Evolutionary conservation across 1,140 invertebrate genomes (phyloP), one percentile per base, ranked within the genome.

Genomic region (Papilio polyxenes): DNA sequence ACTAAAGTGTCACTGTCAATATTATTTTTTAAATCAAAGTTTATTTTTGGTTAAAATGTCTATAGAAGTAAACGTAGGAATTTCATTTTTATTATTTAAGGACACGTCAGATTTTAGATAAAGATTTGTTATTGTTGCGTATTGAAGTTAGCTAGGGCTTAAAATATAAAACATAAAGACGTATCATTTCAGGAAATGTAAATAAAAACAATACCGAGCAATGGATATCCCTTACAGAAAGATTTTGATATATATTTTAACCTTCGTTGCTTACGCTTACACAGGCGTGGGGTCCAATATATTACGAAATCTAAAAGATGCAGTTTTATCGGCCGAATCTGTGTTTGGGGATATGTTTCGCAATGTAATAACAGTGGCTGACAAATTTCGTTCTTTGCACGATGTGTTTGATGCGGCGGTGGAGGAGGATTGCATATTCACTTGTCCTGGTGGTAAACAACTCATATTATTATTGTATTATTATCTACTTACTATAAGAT

Each of bases 381-480:
- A 96, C 82, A 97, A 97, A 87, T 97, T 98, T 85, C 96, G 96
- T 86, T 96, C 96, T 7, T 95, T 98, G 59, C 97, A 98, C 87
- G 97, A 98, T 82, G 96, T 98, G 7, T 97, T 98, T 82, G 97
- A 98, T 91, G 97, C 97, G 6, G 97, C 97, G 15, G 96, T 98
- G 13, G 97, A 98, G 87, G 98, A 98, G 91, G 95, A 97, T 75
- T 98, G 97, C 87, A 92, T 97, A 49, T 98, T 96, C 90, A 93
- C 95, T 81, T 98, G 98, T 92, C 96, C 97, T 9, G 94, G 93
- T 87, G 97, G 97, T 96, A 94, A 81, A 15, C 6, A 23, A 79
- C 5, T 31, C 2, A 37, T 4, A 17, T 62, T 62, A 10, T 37
- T 7, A 7, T 62, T 62, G 23, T 37, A 37, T 0, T 15, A 40